These are phyloP conservation scores for Rhynchotus rufescens DNA, from an alignment of 2,797 vertebrate genomes.

Conservation along the genomic window DNA sequence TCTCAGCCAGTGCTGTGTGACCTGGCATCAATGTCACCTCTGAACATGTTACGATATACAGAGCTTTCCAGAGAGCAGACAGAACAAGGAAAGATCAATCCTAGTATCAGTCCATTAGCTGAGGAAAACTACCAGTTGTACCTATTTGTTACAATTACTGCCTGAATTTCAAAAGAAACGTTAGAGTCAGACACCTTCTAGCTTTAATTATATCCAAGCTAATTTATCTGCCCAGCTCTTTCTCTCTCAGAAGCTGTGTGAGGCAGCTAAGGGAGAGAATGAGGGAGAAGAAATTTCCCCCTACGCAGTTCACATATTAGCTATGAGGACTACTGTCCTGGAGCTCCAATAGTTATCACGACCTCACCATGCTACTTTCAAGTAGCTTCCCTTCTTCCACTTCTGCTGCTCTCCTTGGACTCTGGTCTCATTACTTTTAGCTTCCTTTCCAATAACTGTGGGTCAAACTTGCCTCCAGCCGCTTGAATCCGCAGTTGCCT, in stretches of 20 bases:
- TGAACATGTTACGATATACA: background rate
- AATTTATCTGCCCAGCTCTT: background rate
- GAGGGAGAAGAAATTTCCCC: background rate
- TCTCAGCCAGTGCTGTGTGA: conserved; percentile 19
- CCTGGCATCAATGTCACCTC: background rate
- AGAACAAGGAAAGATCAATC: background rate
- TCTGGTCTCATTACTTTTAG: background rate
- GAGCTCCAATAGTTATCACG: background rate
- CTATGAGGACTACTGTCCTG: background rate
- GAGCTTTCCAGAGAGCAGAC: background rate
- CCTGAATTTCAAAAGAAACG: background rate
- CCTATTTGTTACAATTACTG: background rate
- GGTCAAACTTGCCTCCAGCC: background rate
- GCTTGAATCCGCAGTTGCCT: background rate
- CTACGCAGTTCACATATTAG: rapidly evolving
- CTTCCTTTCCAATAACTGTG: background rate
- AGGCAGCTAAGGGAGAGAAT: background rate
- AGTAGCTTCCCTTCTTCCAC: background rate
- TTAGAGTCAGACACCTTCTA: background rate
- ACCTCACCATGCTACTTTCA: background rate
- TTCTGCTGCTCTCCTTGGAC: background rate
- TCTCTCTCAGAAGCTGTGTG: background rate
- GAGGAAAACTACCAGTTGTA: background rate
- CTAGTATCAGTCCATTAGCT: background rate
- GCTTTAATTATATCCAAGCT: background rate